Evolutionary conservation across 1,140 invertebrate species (phyloP).

Genomic region (Cherax quadricarinatus): DNA sequence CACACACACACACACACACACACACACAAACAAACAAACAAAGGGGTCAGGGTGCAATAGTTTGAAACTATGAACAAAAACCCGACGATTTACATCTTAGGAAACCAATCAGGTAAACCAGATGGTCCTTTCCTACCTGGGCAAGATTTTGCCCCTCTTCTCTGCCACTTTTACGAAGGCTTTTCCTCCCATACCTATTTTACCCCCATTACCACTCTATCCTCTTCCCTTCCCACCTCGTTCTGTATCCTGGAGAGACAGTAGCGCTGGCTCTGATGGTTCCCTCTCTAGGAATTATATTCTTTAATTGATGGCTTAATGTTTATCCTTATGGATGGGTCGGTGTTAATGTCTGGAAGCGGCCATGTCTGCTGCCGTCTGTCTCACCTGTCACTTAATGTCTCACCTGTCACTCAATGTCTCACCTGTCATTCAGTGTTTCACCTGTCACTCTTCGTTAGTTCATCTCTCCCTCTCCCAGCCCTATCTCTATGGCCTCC

Average conservation of each 20-base stretch:
- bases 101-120: slow-evolving; percentile 12
- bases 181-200: background rate
- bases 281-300: slow-evolving; percentile 28
- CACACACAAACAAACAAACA: background rate
- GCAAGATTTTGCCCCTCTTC: background rate
- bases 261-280: slow-evolving; percentile 18
- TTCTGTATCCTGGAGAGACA: background rate
- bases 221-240: background rate
- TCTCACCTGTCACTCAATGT: background rate
- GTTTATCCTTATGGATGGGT: slow-evolving; percentile 5
- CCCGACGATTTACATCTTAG: background rate
- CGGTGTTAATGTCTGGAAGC: slow-evolving; percentile 9
- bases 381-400: background rate
- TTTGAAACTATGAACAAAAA: background rate
- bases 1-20: background rate
- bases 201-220: background rate
- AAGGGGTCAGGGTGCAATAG: background rate
- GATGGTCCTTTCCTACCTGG: background rate
- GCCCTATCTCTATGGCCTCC: too few species aligned
- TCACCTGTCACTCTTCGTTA: too few species aligned
- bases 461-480: background rate
- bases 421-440: background rate
- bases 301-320: slow-evolving; percentile 17
- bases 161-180: background rate
- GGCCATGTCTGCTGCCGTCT: background rate